Base-by-base conservation (phyloP, 2,797 vertebrate genomes). In the Eutrigla gurnardus region DNA sequence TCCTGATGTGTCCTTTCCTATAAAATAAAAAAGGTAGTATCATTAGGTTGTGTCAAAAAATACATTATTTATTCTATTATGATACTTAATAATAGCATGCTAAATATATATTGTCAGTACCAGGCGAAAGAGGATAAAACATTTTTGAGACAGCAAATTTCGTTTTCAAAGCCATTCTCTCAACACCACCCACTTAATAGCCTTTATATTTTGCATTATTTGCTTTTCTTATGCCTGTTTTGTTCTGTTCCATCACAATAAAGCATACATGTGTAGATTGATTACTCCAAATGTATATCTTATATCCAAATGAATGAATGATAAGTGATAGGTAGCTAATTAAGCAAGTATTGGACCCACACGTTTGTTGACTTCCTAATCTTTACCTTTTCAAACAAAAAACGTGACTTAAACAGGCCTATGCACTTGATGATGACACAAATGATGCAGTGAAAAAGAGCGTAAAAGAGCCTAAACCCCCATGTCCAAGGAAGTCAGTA, bases 141-240 rank as follows among this genome's bases (percentile, higher is more conserved):
- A 4, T 52, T 35, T 35, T 14, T 17, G 14, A 57, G n/a, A 0
- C 47, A 39, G 0, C 15, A 50, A 39, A 12, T 68, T 4, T 7
- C 1, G 15, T 47, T 70, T 70, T 47, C 14, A 71, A 60, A 81
- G n/a, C 57, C n/a, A 52, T 50, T 53, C 6, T 70, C 37, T 49
- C 53, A 55, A n/a, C 10, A 36, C 4, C 42, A 37, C 60, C 0
- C 4, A 1, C 60, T 66, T 32, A 49, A 17, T 36, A 55, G 33
- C 4, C 10, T 53, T 62, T 39, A 13, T 11, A 39, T 14, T 40
- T 65, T 32, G 13, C 8, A 32, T 75, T 63, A 35, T 15, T 0
- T 3, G 43, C 9, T 63, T 9, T 36, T 50, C 15, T 18, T 37
- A 37, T 2, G 9, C 43, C 45, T 49, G 25, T 2, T 35, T 2